Evolutionary conservation across 2,888 invertebrate genomes (phyloP).

Genomic region (Eupithecia dodoneata): DNA sequence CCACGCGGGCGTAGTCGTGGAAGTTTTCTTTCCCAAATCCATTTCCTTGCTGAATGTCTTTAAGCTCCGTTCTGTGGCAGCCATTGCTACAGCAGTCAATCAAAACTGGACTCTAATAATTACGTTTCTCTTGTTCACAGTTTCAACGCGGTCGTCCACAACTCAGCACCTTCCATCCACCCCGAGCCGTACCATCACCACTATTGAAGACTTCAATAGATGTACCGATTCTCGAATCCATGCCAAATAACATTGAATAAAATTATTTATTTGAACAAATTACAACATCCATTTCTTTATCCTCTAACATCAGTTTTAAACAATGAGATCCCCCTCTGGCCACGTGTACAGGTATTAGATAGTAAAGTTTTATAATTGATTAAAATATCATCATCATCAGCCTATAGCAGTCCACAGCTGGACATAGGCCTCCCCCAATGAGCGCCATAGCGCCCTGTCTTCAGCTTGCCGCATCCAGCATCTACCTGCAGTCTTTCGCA

Average conservation of each 20-base stretch:
- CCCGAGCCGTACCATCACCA: slow-evolving; percentile 59
- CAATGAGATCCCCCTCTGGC: too few relatives aligned
- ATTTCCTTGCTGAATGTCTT: not conserved
- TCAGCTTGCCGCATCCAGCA: too few relatives aligned
- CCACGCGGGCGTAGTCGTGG: too few relatives aligned
- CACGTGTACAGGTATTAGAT: too few relatives aligned
- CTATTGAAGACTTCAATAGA: slow-evolving; percentile 46
- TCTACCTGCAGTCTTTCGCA: too few relatives aligned
- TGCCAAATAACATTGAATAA: slow-evolving; percentile 4
- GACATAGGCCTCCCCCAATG: too few relatives aligned
- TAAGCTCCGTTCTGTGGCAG: not conserved
- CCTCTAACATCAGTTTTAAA: not conserved
- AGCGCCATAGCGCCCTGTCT: too few relatives aligned
- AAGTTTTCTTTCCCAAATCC: too few relatives aligned
- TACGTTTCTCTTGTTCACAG: slow-evolving; percentile 49
- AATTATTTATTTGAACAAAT: slow-evolving; percentile 24
- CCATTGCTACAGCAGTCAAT: not conserved
- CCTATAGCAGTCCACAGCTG: too few relatives aligned
- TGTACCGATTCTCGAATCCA: slow-evolving; percentile 12
- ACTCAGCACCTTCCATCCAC: slow-evolving; percentile 67
- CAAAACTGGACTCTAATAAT: too few relatives aligned
- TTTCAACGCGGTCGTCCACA: slow-evolving; percentile 73
- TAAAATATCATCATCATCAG: too few relatives aligned
- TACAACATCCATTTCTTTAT: not conserved
- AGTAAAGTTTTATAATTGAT: too few relatives aligned